phyloP scores from a whole-genome alignment of 2,797 vertebrate species.

The Sebastes paucispinis region DNA sequence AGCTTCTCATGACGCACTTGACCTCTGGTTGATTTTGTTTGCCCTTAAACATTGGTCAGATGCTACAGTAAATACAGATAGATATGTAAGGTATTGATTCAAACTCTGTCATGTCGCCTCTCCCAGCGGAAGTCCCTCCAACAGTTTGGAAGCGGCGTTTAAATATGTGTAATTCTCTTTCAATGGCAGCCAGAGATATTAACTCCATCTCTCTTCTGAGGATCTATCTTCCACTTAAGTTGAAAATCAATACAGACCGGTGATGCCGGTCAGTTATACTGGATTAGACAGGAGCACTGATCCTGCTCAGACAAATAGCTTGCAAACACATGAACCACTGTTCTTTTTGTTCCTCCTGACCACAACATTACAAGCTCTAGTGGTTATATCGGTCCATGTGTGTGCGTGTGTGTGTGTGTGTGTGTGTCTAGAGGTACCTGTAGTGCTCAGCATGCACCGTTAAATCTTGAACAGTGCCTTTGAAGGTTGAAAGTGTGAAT shows the following conservation, averaged over 20 bases:
- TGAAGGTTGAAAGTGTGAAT: slow-evolving; percentile 45
- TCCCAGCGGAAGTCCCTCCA: slow-evolving; percentile 15
- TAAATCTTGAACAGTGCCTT: slow-evolving; percentile 32
- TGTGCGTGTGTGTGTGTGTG: background rate
- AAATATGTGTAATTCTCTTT: slow-evolving; percentile 43
- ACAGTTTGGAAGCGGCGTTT: slow-evolving; percentile 3
- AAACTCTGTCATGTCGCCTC: slow-evolving; percentile 12
- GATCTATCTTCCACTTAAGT: slow-evolving; percentile 50
- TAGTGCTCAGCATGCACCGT: background rate
- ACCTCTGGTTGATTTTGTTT: slow-evolving; percentile 12
- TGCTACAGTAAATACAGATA: slow-evolving; percentile 16
- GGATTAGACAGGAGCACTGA: slow-evolving; percentile 50
- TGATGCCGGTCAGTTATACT: slow-evolving; percentile 45
- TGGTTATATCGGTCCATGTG: slow-evolving; percentile 2
- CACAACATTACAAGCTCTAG: slow-evolving; percentile 36
- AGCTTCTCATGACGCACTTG: slow-evolving; percentile 1
- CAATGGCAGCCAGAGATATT: slow-evolving; percentile 48
- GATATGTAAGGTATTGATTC: slow-evolving; percentile 33
- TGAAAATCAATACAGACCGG: slow-evolving; percentile 66
- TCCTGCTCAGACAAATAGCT: slow-evolving; percentile 40
- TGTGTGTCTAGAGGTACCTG: background rate
- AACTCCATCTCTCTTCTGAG: slow-evolving; percentile 45
- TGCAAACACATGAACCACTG: slow-evolving; percentile 30
- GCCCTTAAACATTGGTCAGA: background rate
- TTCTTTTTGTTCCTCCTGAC: slow-evolving; percentile 35